Base-by-base conservation (phyloP, 2,888 invertebrate species). In the Acleris literana region DNA sequence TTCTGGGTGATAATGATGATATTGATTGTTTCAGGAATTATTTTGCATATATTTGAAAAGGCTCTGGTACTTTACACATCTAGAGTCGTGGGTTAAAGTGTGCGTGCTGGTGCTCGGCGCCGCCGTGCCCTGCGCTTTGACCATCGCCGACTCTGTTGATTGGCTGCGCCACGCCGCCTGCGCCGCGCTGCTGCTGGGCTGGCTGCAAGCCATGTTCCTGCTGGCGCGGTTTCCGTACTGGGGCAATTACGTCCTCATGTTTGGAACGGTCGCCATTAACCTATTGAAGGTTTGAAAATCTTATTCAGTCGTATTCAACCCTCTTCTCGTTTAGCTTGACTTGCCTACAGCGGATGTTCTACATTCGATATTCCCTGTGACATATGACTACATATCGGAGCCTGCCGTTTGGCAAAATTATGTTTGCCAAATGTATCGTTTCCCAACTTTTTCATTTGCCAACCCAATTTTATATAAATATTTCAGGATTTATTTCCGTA, bases 161-260 rank as follows among this genome's bases (percentile, higher is more conserved):
- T 62, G 53, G 61, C 33, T 17, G 54, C 61, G 61, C 20, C 61
- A 62, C 52, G 18, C 20, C n/a, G 54, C 61, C 53, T 54, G 56
- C 25, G 49, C 43, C 11, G 83, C 87, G 0, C 69, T 90, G 18
- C 78, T 91, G 51, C 74, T 88, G 25, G 78, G 84, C 3, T 91
- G 90, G 90, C 74, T 84, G 5, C 85, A 90, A 69, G 76, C 90
- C 69, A 85, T 88, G 76, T 83, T 89, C 60, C 74, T 90, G 18
- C 71, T 88, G 7, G 86, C 90, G 0, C 76, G 88, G 18, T 84
- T 87, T 64, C 88, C 88, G 3, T 78, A 76, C 29, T 86, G 85
- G 76, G 90, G 89, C 2, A 85, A 84, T 68, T 87, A 87, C 72
- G 85, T 88, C 1, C 82, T 88, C n/a, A 90, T 92, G 89, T 90